Conservation (phyloP, 2,113 vertebrate genomes). For the Pipra filicauda region DNA sequence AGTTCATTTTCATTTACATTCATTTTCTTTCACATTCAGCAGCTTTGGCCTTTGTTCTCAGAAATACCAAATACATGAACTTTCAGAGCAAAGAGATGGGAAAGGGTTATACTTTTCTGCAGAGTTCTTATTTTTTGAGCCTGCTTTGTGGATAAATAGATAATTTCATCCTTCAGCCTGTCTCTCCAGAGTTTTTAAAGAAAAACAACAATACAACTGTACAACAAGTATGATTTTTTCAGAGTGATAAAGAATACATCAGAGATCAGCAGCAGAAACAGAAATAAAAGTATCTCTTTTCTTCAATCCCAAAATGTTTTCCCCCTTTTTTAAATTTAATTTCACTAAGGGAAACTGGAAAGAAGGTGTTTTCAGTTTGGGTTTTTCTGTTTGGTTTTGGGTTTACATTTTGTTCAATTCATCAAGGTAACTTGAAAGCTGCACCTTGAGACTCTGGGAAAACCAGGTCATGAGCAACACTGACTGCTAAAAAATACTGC, state of each 20-base stretch:
- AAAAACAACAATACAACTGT: neutral
- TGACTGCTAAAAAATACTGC: neutral
- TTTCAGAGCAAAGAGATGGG: neutral
- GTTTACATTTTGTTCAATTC: neutral
- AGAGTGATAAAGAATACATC: constrained; percentile 9
- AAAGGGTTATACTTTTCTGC: neutral
- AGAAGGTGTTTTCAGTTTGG: neutral
- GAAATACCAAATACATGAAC: neutral
- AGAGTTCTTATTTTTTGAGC: neutral
- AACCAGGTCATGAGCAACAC: neutral
- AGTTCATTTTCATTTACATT: too few relatives aligned
- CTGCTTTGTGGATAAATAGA: neutral
- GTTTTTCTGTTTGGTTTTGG: neutral
- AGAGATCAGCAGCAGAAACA: neutral
- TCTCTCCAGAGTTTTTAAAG: constrained; percentile 10
- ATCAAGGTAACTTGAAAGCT: constrained; percentile 26
- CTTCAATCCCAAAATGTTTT: neutral
- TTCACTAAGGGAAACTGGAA: neutral
- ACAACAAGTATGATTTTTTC: neutral
- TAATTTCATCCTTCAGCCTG: neutral
- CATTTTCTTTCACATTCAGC: too few relatives aligned
- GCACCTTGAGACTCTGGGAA: neutral
- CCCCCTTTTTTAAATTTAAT: neutral
- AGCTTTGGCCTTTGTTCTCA: neutral
- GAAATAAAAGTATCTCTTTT: neutral